A percentile compares a stretch with the other conserved stretches of the same genome.
phyloP scores from a whole-genome alignment of 92 coral and sea anemone genomes.

The Bergia sp. region DNA sequence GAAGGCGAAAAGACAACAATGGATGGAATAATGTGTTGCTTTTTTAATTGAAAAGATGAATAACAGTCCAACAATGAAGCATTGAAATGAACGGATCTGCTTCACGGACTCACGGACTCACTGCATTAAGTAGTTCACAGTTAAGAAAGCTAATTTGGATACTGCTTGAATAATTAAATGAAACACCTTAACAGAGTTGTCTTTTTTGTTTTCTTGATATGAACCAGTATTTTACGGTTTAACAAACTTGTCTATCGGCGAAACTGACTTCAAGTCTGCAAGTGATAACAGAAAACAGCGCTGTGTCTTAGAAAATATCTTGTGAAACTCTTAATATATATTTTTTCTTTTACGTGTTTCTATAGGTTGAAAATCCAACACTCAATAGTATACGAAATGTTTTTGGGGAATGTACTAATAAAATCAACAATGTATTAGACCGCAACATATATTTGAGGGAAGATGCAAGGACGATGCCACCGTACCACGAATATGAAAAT shows the following conservation, averaged over 20 bases:
- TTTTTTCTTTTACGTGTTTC: no score
- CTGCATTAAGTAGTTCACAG: background rate
- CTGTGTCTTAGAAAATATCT: no score
- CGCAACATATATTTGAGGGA: background rate
- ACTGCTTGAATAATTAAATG: background rate
- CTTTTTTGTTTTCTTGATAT: no score
- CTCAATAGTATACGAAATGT: no score
- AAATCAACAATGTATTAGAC: conserved; percentile 2
- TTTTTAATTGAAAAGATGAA: background rate
- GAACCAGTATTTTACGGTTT: no score
- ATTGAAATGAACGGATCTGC: background rate
- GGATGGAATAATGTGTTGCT: no score
- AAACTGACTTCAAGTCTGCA: no score
- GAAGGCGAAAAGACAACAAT: background rate
- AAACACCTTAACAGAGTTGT: background rate
- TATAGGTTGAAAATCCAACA: no score
- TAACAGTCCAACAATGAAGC: background rate
- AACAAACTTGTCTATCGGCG: no score
- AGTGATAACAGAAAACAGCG: no score
- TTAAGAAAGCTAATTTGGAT: background rate
- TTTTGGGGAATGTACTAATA: background rate
- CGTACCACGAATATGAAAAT: conserved; percentile 2
- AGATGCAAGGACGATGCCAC: conserved; percentile 6
- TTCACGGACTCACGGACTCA: no score
- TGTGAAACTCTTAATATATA: no score